Evolutionary conservation across 2,888 invertebrate genomes (phyloP), one percentile per base, ranked within the genome.

Genomic region (Cryptophagus acutangulus): DNA sequence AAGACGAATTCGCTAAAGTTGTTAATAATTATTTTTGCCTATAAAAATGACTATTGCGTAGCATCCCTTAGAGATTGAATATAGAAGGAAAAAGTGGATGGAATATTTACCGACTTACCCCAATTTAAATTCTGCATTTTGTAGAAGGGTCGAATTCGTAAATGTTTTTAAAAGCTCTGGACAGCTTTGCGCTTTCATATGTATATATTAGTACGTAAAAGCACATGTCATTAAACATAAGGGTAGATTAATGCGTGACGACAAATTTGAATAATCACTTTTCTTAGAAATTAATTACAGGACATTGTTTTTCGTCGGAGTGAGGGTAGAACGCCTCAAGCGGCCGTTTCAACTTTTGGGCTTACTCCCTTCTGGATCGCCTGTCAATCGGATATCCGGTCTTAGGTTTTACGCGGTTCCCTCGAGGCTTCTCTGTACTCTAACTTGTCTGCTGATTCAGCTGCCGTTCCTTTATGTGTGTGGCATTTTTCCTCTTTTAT

Each of bases 321-420:
- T n/a, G n/a, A n/a, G n/a, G n/a, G n/a, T n/a, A n/a, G n/a, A n/a
- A n/a, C n/a, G 24, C 24, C 24, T 20, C 6, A 20, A n/a, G 24
- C 24, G 24, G 24, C 24, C 24, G 6, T n/a, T n/a, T 20, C n/a
- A 20, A n/a, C 6, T n/a, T 20, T 20, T 20, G 24, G 24, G 24
- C n/a, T 20, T 20, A 20, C 24, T 20, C 24, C 24, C 24, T 20
- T 20, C n/a, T 20, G 24, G 24, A 20, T 20, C 24, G 24, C 50
- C 59, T 58, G 59, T 59, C 59, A 59, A 58, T 59, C 57, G 59
- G 57, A 59, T 57, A 58, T 59, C 57, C 58, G 57, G 56, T 42
- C 54, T 48, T 48, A 54, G 55, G 54, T 55, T 58, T 57, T 57
- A 54, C 54, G 52, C 52, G 48, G 52, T 43, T 57, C 59, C 55